Conservation (phyloP, 2,888 invertebrate species). For the Lathronympha strigana region DNA sequence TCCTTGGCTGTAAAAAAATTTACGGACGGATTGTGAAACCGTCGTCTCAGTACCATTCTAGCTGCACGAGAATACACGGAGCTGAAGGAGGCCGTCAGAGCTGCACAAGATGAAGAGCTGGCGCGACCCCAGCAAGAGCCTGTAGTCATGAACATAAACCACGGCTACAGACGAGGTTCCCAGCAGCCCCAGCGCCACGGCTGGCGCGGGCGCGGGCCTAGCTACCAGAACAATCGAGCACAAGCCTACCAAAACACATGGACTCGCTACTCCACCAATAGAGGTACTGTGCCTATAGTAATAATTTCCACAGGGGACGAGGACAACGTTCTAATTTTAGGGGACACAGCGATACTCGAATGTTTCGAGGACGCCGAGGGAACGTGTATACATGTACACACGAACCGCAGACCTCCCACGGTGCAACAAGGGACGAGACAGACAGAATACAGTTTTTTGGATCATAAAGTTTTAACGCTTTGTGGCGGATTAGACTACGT, state of each 20-base stretch:
- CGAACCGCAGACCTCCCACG: neutral
- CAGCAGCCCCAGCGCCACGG: conserved; percentile 1
- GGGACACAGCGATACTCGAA: too few relatives aligned
- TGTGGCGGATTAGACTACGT: conserved; percentile 13
- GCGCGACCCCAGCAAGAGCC: conserved; percentile 3
- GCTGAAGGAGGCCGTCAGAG: conserved; percentile 3
- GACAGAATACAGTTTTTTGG: conserved; percentile 3
- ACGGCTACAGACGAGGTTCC: conserved; percentile 5
- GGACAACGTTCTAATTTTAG: neutral
- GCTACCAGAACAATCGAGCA: neutral
- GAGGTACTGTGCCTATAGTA: conserved; percentile 2
- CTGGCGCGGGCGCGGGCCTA: neutral
- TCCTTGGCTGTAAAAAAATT: conserved; percentile 2
- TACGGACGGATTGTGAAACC: conserved; percentile 5
- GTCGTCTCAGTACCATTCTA: conserved; percentile 6
- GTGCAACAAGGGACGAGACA: neutral
- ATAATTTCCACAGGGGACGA: neutral
- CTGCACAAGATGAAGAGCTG: conserved; percentile 8
- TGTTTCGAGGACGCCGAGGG: neutral
- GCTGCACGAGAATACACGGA: neutral
- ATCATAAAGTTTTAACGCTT: conserved; percentile 2
- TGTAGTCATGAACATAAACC: conserved; percentile 15
- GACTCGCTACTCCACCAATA: neutral
- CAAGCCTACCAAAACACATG: neutral
- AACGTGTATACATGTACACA: conserved; percentile 1